These are phyloP conservation scores for Yponomeuta evonymella DNA, from an alignment of 2,888 invertebrate genomes.

Conservation along the genomic window DNA sequence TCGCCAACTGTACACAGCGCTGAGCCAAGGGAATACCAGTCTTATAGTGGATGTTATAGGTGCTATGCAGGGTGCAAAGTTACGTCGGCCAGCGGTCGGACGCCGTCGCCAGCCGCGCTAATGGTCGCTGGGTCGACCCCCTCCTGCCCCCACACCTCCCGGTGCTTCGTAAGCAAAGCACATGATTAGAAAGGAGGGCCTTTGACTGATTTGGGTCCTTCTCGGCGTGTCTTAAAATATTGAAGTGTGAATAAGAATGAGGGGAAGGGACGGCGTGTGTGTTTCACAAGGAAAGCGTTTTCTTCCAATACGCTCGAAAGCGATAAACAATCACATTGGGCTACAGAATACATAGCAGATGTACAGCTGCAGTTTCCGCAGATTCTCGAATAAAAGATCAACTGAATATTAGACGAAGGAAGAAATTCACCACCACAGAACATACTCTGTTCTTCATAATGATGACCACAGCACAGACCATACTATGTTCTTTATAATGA, in stretches of 20 bases:
- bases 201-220: slow-evolving; percentile 15
- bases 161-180: slow-evolving; percentile 43
- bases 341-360: no score
- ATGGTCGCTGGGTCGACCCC: slow-evolving; percentile 48
- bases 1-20: slow-evolving; percentile 26
- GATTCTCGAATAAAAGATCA: no score
- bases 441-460: no score
- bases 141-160: slow-evolving; percentile 32
- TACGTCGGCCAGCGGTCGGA: slow-evolving; percentile 42
- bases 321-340: no score
- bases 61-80: slow-evolving; percentile 22
- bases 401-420: no score
- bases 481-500: no score
- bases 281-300: neutral
- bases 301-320: neutral
- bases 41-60: slow-evolving; percentile 29
- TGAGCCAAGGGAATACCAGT: slow-evolving; percentile 27
- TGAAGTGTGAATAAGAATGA: slow-evolving; percentile 6
- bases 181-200: slow-evolving; percentile 54
- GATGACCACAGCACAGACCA: no score
- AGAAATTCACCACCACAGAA: no score
- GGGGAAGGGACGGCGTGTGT: neutral
- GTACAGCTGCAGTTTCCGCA: no score
- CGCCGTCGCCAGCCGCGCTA: slow-evolving; percentile 55
- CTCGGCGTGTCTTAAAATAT: neutral